Evolutionary conservation across 2,888 invertebrate species (phyloP), one percentile per base, ranked within the genome.

Genomic region (Eristalinus aeneus): DNA sequence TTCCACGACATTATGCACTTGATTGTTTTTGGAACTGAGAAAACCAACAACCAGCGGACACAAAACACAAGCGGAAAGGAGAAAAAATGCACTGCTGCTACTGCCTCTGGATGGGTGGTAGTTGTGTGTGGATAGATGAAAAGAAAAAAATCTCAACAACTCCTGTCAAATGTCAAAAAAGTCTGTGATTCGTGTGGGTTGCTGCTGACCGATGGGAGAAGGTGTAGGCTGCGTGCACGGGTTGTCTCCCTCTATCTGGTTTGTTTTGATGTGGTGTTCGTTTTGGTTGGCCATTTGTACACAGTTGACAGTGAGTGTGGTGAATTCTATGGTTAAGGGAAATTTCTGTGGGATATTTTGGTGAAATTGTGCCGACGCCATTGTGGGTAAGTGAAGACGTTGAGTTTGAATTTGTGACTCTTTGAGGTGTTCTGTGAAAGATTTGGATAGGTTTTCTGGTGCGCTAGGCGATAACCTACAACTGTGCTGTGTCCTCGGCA

Each of bases 151-250:
- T 32, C 20, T 81, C 56, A 75, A 76, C 76, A 80, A 67, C 76
- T 85, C 32, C 69, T 76, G 72, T 81, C 76, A 77, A 64, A 77
- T 67, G 79, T 79, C 83, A 83, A 76, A 73, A 75, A 64, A 58
- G 23, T 23, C 56, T n/a, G 11, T 5, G 6, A 27, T 11, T 39
- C 36, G 69, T 31, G 36, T 69, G 61, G n/a, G 76, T 8, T 65
- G 39, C 46, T 22, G 53, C 11, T 31, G 11, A 2, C n/a, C 3
- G 46, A n/a, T 16, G n/a, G n/a, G 39, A 39, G 46, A 4, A n/a
- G 46, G 46, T n/a, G 8, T 46, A 22, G 11, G 27, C 53, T 11
- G 8, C 10, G 56, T 12, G 9, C 0, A 23, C 22, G 8, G 11
- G 58, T 58, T 67, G 61, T 80, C 84, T 84, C 80, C 12, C 46